Conservation (phyloP, 2,113 vertebrate genomes). For the Taxidea taxus region DNA sequence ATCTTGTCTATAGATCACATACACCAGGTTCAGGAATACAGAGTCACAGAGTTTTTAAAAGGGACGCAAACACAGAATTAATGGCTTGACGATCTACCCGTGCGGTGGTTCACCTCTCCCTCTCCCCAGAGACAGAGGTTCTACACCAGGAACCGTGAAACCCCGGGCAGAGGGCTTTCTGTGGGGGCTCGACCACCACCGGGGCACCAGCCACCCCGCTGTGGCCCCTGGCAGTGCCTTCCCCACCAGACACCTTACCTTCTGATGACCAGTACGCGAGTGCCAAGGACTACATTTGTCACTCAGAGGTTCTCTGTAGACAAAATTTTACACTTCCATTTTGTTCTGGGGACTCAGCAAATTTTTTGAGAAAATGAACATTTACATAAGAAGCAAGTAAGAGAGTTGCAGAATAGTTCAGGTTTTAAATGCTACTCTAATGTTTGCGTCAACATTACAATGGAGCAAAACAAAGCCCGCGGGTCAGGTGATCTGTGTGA, state of each 20-base stretch:
- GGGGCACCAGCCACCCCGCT: not conserved
- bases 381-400: not conserved
- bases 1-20: not conserved
- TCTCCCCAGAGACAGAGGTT: not conserved
- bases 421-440: not conserved
- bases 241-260: not conserved
- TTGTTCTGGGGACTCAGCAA: not conserved
- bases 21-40: not conserved
- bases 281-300: not conserved
- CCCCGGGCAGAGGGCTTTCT: not conserved
- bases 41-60: not conserved
- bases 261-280: not conserved
- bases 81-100: not conserved
- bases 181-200: not conserved
- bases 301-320: not conserved
- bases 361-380: not conserved
- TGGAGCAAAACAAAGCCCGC: not conserved
- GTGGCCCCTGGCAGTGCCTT: fast-evolving
- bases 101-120: not conserved
- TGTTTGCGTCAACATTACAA: not conserved
- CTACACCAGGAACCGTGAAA: not conserved
- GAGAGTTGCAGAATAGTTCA: not conserved
- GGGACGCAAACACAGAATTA: not conserved
- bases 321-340: not conserved
- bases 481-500: not conserved